These are phyloP conservation scores for Leptura quadrifasciata DNA, from an alignment of 2,888 invertebrate species.

Conservation along the genomic window DNA sequence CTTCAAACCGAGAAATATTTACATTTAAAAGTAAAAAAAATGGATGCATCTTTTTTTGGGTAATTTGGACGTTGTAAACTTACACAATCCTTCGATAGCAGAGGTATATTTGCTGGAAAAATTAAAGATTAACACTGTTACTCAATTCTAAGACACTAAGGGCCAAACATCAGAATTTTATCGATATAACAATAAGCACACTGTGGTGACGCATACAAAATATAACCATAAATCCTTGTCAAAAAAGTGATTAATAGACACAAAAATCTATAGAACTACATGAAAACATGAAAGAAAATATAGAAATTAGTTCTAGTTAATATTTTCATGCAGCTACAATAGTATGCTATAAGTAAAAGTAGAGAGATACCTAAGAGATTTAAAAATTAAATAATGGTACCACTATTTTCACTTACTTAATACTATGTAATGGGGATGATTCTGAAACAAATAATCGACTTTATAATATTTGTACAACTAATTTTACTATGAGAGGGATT, in stretches of 20 bases:
- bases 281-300: conserved; percentile 16
- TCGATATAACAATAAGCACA: background rate
- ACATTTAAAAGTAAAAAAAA: too few relatives aligned
- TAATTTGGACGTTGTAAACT: too few relatives aligned
- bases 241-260: conserved; percentile 12
- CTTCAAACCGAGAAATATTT: too few relatives aligned
- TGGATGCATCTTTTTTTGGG: too few relatives aligned
- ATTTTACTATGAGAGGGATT: conserved; percentile 4
- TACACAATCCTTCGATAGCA: too few relatives aligned
- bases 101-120: too few relatives aligned
- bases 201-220: background rate
- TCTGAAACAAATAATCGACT: conserved; percentile 62
- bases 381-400: conserved; percentile 45
- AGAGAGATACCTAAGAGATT: conserved; percentile 41
- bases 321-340: conserved; percentile 36
- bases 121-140: too few relatives aligned
- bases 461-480: conserved; percentile 12
- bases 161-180: too few relatives aligned
- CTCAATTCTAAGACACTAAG: too few relatives aligned
- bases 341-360: conserved; percentile 35
- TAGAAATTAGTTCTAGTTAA: conserved; percentile 6
- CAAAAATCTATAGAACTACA: conserved; percentile 34
- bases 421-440: conserved; percentile 62
- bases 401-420: conserved; percentile 63
- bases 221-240: background rate